Evolutionary conservation across 2,113 vertebrate species (phyloP).

Genomic region (Oxyura jamaicensis): DNA sequence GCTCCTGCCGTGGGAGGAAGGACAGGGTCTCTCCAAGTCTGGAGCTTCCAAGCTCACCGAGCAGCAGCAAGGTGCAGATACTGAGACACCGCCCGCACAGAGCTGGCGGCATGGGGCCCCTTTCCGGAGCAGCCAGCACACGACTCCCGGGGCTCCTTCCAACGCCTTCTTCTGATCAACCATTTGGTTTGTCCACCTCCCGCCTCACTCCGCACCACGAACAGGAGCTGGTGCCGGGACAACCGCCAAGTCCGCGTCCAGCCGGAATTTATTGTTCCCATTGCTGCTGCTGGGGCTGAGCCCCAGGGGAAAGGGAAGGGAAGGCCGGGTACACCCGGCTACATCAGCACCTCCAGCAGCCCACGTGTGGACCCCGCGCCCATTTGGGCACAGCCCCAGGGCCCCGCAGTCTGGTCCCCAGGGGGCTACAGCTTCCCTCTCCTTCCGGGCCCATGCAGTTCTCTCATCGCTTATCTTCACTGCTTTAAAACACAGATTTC

Average conservation of each 20-base stretch:
- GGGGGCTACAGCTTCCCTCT: not conserved
- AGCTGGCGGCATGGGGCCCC: not conserved
- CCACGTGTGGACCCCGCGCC: not conserved
- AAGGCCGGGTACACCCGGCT: not conserved
- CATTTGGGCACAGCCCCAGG: not conserved
- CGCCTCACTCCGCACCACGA: fast-evolving
- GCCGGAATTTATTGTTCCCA: fast-evolving
- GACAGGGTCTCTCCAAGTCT: not conserved
- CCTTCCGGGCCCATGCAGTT: not conserved
- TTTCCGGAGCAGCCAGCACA: not conserved
- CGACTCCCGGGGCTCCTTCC: not conserved
- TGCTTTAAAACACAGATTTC: not conserved
- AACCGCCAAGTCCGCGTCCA: fast-evolving
- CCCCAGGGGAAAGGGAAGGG: not conserved
- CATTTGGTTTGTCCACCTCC: not conserved
- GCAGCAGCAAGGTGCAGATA: not conserved
- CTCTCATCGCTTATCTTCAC: not conserved
- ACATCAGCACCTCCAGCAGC: too few species aligned
- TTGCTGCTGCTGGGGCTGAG: not conserved
- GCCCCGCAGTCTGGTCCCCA: not conserved
- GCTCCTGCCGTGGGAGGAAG: not conserved
- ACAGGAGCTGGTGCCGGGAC: not conserved
- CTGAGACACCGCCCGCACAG: fast-evolving
- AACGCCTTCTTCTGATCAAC: too few species aligned
- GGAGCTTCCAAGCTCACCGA: not conserved